Conservation (phyloP, 2,888 invertebrate genomes). For the Amblyjoppa proteus region DNA sequence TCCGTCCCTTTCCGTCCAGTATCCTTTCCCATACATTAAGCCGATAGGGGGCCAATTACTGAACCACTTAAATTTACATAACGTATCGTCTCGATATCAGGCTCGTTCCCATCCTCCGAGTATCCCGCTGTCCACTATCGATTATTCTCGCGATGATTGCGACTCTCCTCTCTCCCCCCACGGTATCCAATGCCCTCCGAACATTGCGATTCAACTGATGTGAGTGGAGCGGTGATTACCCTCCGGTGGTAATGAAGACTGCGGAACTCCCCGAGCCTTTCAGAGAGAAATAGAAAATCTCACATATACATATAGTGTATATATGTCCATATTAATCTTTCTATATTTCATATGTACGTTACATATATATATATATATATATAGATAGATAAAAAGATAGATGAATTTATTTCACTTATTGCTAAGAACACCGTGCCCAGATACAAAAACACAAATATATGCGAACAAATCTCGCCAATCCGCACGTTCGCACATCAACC, state of each 20-base stretch:
- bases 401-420: too few species aligned
- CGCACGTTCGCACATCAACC: too few species aligned
- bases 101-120: conserved; percentile 30
- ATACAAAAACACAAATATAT: too few species aligned
- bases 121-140: conserved; percentile 50
- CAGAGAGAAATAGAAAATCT: conserved; percentile 10
- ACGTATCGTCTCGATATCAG: conserved; percentile 35
- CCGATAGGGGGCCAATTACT: conserved; percentile 28
- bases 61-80: conserved; percentile 20
- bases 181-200: not conserved
- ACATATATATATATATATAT: not conserved
- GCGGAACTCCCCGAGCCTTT: conserved; percentile 6
- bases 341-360: too few species aligned
- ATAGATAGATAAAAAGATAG: not conserved
- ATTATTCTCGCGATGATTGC: conserved; percentile 52
- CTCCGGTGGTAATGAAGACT: conserved; percentile 44
- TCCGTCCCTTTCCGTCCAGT: not conserved
- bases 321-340: too few species aligned
- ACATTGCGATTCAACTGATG: not conserved
- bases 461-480: too few species aligned
- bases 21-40: not conserved
- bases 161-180: conserved; percentile 6
- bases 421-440: too few species aligned
- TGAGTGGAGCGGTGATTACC: conserved; percentile 31
- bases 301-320: not conserved